A percentile compares a stretch with the other conserved stretches of the same genome.
Conservation (phyloP, 64 coral and sea anemone species). For the Acropora tenuis region DNA sequence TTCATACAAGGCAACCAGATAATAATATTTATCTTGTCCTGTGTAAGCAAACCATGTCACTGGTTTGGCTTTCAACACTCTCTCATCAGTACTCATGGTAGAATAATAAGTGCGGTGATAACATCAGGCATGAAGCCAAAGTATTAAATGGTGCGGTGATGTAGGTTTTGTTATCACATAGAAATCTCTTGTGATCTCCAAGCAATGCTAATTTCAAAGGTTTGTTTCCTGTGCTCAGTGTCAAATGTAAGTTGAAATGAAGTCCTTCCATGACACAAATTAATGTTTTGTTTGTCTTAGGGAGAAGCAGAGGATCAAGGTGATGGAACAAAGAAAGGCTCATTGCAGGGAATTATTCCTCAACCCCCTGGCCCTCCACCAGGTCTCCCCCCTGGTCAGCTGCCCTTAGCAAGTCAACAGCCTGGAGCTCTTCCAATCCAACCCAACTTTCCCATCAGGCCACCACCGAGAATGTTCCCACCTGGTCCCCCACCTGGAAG, state of each 20-base stretch:
- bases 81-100: too few species aligned
- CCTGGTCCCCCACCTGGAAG: conserved; percentile 93
- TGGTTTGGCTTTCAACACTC: too few species aligned
- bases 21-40: too few species aligned
- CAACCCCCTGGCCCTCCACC: conserved; percentile 91
- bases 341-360: neutral
- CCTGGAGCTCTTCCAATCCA: conserved; percentile 66
- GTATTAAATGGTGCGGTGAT: too few species aligned
- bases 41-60: too few species aligned
- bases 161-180: too few species aligned
- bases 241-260: too few species aligned
- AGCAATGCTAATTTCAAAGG: too few species aligned
- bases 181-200: too few species aligned
- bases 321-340: conserved; percentile 42
- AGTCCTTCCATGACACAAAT: neutral
- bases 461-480: conserved; percentile 88
- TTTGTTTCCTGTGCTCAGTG: neutral
- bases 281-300: neutral
- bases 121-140: too few species aligned
- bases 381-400: conserved; percentile 70
- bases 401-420: conserved; percentile 73
- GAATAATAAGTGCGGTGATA: too few species aligned
- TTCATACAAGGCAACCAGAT: too few species aligned
- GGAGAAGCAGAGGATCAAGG: conserved; percentile 14
- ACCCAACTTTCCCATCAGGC: conserved; percentile 87